Conservation (phyloP, 2,113 vertebrate genomes). For the Odocoileus virginianus region DNA sequence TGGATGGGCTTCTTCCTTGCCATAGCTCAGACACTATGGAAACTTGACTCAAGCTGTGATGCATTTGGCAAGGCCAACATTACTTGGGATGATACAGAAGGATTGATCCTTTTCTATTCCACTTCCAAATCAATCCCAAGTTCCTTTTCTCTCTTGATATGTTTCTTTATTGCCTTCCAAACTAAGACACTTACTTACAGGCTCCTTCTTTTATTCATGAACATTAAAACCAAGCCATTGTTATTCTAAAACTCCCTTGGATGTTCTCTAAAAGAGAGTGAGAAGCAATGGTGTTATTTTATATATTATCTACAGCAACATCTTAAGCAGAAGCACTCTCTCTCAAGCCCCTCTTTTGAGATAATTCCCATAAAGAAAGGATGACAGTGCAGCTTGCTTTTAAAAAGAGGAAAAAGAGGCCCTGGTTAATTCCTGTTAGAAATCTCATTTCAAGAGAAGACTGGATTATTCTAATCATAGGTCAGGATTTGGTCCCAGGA, state of each 20-base stretch:
- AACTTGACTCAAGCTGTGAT: background rate
- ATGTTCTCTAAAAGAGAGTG: background rate
- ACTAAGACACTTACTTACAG: background rate
- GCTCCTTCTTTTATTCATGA: conserved; percentile 5
- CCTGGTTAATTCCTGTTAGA: background rate
- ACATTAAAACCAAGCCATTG: conserved; percentile 19
- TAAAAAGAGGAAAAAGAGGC: background rate
- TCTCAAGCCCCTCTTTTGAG: background rate
- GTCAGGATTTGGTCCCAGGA: background rate
- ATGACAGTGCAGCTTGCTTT: background rate
- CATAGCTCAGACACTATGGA: background rate
- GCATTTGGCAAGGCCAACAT: background rate
- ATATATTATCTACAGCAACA: background rate
- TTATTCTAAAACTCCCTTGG: background rate
- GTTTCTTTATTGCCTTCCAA: background rate
- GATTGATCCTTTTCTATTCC: background rate
- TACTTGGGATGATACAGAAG: background rate
- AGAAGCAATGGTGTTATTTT: background rate
- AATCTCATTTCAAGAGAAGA: background rate
- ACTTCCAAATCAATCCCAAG: background rate
- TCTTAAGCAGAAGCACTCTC: background rate
- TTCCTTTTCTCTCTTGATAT: background rate
- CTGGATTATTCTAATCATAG: background rate
- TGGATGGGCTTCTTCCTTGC: background rate
- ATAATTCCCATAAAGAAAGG: background rate